A percentile compares a stretch with the other conserved stretches of the same genome.
Evolutionary conservation across 2,797 vertebrate species (phyloP).

Genomic region (Liparis tanakae): DNA sequence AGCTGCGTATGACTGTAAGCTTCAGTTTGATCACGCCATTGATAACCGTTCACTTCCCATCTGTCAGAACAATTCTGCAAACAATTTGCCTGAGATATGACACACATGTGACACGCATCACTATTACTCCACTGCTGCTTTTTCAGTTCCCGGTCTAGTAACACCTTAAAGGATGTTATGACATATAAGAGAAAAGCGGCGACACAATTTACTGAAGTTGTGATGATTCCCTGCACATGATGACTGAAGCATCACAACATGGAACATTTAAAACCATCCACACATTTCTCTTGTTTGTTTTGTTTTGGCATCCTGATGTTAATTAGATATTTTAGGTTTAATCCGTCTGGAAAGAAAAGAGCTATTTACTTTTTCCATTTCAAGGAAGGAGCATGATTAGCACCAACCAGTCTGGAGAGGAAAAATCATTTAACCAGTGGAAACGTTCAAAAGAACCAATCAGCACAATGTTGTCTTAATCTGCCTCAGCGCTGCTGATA

Average conservation of each 20-base stretch:
- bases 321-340: neutral
- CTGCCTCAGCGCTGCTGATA: constrained; percentile 28
- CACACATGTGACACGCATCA: neutral
- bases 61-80: neutral
- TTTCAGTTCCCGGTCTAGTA: constrained; percentile 10
- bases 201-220: constrained; percentile 22
- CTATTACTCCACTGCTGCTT: neutral
- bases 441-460: constrained; percentile 25
- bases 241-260: constrained; percentile 6
- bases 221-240: constrained; percentile 16
- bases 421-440: constrained; percentile 11
- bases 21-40: constrained; percentile 2
- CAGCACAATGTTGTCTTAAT: constrained; percentile 31
- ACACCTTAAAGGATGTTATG: constrained; percentile 28
- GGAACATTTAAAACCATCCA: neutral
- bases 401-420: neutral
- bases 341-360: neutral
- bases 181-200: constrained; percentile 38
- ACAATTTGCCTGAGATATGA: constrained; percentile 13
- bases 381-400: neutral
- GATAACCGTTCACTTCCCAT: constrained; percentile 8
- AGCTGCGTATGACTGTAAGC: constrained; percentile 12
- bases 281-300: neutral
- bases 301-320: neutral
- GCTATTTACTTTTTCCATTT: neutral